These are phyloP conservation scores for Ophiodon elongatus DNA, from an alignment of 2,113 vertebrate species.

Conservation along the genomic window DNA sequence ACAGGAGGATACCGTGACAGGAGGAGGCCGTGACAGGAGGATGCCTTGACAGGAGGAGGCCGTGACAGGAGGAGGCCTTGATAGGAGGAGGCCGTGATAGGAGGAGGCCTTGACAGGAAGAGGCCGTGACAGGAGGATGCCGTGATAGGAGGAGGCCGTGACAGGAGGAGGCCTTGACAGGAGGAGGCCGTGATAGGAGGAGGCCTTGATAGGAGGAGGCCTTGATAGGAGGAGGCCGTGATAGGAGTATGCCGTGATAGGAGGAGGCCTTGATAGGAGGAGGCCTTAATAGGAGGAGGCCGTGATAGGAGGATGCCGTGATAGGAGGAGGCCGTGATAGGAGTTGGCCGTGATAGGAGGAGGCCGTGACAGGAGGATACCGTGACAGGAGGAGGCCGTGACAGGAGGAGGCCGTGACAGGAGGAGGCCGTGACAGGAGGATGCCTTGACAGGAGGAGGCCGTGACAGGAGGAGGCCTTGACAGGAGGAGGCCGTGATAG, in stretches of 20 bases:
- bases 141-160: conserved; percentile 50
- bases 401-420: conserved; percentile 51
- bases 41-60: too few relatives aligned
- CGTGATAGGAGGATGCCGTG: conserved; percentile 50
- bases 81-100: conserved; percentile 52
- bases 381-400: conserved; percentile 30
- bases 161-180: conserved; percentile 53
- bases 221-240: conserved; percentile 30
- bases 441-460: too few relatives aligned
- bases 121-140: conserved; percentile 7
- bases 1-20: too few relatives aligned
- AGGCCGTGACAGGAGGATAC: conserved; percentile 49
- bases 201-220: conserved; percentile 46
- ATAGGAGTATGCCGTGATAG: conserved; percentile 52
- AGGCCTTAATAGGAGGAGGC: conserved; percentile 9
- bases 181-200: conserved; percentile 11
- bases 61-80: conserved; percentile 31
- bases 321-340: conserved; percentile 53
- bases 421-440: conserved; percentile 49
- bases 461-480: conserved; percentile 31
- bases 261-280: conserved; percentile 49
- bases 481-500: conserved; percentile 51
- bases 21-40: conserved; percentile 49
- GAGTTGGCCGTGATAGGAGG: too few relatives aligned
- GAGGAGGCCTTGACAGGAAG: conserved; percentile 49